Evolutionary conservation across 2,797 vertebrate species (phyloP).

Genomic region (Artibeus lituratus): DNA sequence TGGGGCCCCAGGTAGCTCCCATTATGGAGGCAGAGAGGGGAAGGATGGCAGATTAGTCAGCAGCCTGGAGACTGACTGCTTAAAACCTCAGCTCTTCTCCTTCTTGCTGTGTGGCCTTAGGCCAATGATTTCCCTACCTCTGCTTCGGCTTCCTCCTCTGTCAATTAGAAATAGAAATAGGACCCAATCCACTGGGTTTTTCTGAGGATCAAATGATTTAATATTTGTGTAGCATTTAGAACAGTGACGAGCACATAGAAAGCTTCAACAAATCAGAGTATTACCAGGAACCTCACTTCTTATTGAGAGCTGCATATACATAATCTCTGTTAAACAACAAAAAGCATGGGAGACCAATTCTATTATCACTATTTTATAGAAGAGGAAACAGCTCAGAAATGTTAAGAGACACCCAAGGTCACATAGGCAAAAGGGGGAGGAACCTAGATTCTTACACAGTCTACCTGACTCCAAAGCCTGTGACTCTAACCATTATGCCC

Average conservation of each 20-base stretch:
- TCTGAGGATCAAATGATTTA: background rate
- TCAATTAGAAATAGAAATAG: background rate
- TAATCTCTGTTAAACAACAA: background rate
- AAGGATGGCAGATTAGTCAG: background rate
- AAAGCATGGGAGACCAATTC: background rate
- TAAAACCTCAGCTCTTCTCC: background rate
- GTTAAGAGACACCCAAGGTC: background rate
- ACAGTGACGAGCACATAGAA: background rate
- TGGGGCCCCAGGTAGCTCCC: background rate
- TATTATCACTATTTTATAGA: background rate
- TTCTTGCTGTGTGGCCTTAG: no score
- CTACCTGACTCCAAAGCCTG: background rate
- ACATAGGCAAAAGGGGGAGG: background rate
- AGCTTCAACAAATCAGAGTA: background rate
- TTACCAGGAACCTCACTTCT: background rate
- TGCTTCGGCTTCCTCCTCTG: background rate
- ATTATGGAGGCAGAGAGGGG: background rate
- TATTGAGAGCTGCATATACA: background rate
- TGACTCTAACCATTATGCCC: background rate
- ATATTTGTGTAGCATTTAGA: background rate
- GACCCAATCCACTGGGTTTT: background rate
- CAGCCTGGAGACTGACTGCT: background rate
- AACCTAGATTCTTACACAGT: no score
- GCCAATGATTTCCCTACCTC: background rate
- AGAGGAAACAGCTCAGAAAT: background rate